Evolutionary conservation across 2,888 invertebrate species (phyloP).

Genomic region (Osmoderma eremita): DNA sequence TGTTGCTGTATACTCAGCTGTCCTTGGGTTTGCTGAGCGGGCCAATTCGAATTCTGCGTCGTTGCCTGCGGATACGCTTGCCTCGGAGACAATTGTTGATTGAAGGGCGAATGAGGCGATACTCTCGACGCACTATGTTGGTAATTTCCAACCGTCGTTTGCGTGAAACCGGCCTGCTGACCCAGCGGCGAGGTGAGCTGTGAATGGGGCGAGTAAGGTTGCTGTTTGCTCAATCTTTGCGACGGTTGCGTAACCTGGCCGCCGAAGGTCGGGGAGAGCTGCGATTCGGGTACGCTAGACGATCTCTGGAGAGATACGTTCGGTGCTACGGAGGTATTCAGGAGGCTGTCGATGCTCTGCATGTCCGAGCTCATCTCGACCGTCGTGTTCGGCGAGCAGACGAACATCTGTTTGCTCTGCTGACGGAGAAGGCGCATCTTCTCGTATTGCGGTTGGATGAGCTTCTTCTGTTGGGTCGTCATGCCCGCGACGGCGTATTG

Average conservation of each 20-base stretch:
- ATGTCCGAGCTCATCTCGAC: conserved; percentile 67
- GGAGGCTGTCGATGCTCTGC: conserved; percentile 83
- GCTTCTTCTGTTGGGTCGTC: conserved; percentile 60
- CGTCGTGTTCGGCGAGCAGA: conserved; percentile 80
- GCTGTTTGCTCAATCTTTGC: conserved; percentile 56
- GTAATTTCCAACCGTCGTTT: conserved; percentile 57
- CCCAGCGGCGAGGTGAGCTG: conserved; percentile 63
- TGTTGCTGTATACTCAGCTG: conserved; percentile 77
- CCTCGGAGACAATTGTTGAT: conserved; percentile 69
- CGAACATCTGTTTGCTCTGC: conserved; percentile 83
- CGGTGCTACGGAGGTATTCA: conserved; percentile 87
- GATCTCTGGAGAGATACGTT: conserved; percentile 87
- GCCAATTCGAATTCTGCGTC: conserved; percentile 49
- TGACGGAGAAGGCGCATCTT: conserved; percentile 76
- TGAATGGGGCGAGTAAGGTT: conserved; percentile 64
- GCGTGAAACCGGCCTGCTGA: conserved; percentile 57
- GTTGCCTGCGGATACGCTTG: conserved; percentile 57
- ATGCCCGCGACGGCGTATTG: conserved; percentile 51
- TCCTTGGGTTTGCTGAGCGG: conserved; percentile 64
- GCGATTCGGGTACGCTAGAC: conserved; percentile 68
- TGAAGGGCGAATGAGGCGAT: conserved; percentile 68
- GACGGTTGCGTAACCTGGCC: conserved; percentile 59
- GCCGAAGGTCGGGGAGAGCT: conserved; percentile 69
- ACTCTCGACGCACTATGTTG: conserved; percentile 65
- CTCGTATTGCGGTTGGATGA: conserved; percentile 56